A percentile compares a stretch with the other conserved stretches of the same genome.
phyloP scores from a whole-genome alignment of 2,888 invertebrate species.

The Gymnocheta viridis region DNA sequence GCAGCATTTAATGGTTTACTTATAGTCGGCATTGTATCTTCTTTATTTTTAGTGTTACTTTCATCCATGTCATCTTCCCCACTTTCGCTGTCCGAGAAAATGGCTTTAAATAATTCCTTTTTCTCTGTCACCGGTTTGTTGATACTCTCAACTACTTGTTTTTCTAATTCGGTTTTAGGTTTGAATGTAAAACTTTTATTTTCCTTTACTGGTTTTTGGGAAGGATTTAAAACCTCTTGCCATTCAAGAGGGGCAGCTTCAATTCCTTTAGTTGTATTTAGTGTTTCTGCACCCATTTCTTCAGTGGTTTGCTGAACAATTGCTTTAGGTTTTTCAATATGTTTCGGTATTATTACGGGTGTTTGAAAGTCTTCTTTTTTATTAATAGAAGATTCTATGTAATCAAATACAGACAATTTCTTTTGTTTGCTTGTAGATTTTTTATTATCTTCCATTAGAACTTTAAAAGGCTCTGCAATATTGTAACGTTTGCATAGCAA shows the following conservation, averaged over 20 bases:
- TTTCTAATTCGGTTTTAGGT: conserved; percentile 78
- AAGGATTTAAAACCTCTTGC: conserved; percentile 58
- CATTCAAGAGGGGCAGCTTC: conserved; percentile 44
- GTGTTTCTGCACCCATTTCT: background rate
- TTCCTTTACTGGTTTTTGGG: background rate
- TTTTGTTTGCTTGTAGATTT: conserved; percentile 80
- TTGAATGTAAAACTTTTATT: conserved; percentile 70
- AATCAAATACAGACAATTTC: conserved; percentile 90
- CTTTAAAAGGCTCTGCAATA: conserved; percentile 91
- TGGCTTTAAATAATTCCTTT: conserved; percentile 92
- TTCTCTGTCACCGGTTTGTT: conserved; percentile 84
- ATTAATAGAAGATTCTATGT: conserved; percentile 85
- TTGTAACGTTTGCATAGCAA: conserved; percentile 96
- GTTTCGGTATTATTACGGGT: conserved; percentile 80
- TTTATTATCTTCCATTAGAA: conserved; percentile 78
- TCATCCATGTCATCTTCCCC: conserved; percentile 84
- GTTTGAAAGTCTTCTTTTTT: conserved; percentile 83
- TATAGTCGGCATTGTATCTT: conserved; percentile 62
- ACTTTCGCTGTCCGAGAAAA: conserved; percentile 91
- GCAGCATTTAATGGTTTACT: conserved; percentile 74
- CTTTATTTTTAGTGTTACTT: conserved; percentile 71
- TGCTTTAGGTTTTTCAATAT: conserved; percentile 72
- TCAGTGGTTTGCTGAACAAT: conserved; percentile 37
- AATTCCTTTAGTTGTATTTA: background rate
- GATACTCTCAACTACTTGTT: conserved; percentile 76